Evolutionary conservation across 2,888 invertebrate genomes (phyloP).

Genomic region (Pheosia tremula): DNA sequence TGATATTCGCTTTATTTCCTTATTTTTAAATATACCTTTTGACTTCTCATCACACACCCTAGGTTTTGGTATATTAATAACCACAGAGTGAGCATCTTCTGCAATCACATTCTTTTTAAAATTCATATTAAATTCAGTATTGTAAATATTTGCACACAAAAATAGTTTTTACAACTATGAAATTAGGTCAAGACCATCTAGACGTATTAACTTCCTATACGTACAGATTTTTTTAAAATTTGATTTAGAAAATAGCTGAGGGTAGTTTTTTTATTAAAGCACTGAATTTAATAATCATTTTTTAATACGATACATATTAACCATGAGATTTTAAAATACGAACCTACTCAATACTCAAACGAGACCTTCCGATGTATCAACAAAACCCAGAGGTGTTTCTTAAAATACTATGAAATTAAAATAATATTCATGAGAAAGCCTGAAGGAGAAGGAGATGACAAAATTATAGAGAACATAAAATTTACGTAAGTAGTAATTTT

Average conservation of each 20-base stretch:
- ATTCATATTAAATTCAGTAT: neutral
- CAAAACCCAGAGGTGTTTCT: no score
- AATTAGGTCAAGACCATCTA: neutral
- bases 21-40: slow-evolving; percentile 23
- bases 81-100: slow-evolving; percentile 43
- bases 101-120: slow-evolving; percentile 32
- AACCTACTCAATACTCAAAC: no score
- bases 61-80: slow-evolving; percentile 48
- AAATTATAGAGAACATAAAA: no score
- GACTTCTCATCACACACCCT: slow-evolving; percentile 33
- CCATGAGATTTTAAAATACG: no score
- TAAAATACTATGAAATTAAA: no score
- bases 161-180: neutral
- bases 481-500: neutral
- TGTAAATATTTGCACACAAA: neutral
- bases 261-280: neutral
- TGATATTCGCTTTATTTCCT: slow-evolving; percentile 20
- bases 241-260: neutral
- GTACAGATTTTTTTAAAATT: neutral
- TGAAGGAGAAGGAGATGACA: no score
- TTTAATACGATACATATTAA: no score
- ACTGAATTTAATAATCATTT: neutral
- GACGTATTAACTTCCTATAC: neutral
- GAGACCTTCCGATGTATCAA: no score
- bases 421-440: no score